Conservation (phyloP, 2,113 vertebrate genomes). For the Macrotus californicus region DNA sequence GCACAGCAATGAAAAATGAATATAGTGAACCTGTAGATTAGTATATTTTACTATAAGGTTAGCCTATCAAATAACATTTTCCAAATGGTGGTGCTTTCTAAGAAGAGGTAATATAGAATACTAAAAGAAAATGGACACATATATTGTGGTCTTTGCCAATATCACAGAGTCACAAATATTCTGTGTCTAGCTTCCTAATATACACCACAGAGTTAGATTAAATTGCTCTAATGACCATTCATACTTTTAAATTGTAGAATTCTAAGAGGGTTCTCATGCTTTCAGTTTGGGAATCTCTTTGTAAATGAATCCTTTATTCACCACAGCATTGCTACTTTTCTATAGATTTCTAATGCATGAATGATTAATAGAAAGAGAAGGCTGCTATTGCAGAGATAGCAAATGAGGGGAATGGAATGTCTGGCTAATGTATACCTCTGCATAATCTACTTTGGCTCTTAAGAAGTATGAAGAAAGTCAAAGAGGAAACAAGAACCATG, state of each 20-base stretch:
- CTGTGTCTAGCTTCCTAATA: neutral
- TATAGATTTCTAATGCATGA: neutral
- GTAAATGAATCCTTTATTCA: neutral
- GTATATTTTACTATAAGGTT: neutral
- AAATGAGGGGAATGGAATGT: neutral
- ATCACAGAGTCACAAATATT: neutral
- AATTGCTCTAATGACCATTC: neutral
- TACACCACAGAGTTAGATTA: neutral
- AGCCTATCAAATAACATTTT: neutral
- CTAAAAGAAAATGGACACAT: neutral
- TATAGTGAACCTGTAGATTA: neutral
- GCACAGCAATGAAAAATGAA: neutral
- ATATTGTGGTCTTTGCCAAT: neutral
- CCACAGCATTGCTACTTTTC: neutral
- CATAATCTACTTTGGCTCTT: neutral
- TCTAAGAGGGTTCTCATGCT: neutral
- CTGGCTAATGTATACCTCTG: neutral
- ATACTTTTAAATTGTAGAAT: neutral
- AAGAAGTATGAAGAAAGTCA: neutral
- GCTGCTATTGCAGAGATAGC: neutral
- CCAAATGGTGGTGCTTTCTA: neutral
- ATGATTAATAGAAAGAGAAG: neutral
- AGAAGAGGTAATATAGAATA: neutral
- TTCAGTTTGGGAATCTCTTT: neutral
- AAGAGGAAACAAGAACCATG: neutral